These are phyloP conservation scores for Brachionus sp. DNA, from an alignment of 1,140 invertebrate species.

Conservation along the genomic window DNA sequence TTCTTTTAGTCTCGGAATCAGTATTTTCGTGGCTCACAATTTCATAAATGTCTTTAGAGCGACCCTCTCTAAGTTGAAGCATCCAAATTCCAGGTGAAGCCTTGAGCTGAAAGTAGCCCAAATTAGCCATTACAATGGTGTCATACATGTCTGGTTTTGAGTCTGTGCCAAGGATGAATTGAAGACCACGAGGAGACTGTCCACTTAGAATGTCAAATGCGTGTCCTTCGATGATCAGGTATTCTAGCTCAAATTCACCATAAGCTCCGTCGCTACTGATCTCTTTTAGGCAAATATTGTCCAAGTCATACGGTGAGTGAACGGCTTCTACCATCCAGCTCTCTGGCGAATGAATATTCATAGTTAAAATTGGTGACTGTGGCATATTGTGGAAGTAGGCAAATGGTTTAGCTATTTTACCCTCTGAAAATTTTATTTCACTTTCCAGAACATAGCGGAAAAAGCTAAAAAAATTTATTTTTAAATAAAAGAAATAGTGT, in stretches of 20 bases:
- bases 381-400: constrained; percentile 84
- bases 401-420: constrained; percentile 70
- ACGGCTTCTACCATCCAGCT: constrained; percentile 97
- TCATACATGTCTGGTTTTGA: constrained; percentile 69
- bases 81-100: constrained; percentile 94
- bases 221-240: constrained; percentile 84
- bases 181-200: constrained; percentile 88
- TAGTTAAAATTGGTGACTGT: constrained; percentile 83
- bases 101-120: constrained; percentile 78
- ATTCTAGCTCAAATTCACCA: constrained; percentile 85
- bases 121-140: constrained; percentile 99
- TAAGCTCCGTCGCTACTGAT: constrained; percentile 62
- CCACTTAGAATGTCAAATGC: constrained; percentile 87
- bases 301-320: constrained; percentile 88
- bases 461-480: constrained; percentile 65
- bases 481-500: not conserved
- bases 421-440: constrained; percentile 72
- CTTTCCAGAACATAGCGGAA: constrained; percentile 91
- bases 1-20: constrained; percentile 66
- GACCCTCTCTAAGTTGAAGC: constrained; percentile 70
- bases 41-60: constrained; percentile 82
- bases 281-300: constrained; percentile 79
- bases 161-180: constrained; percentile 87
- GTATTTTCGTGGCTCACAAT: constrained; percentile 70
- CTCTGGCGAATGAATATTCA: constrained; percentile 91